A percentile compares a stretch with the other conserved stretches of the same genome.
phyloP scores from a whole-genome alignment of 2,113 vertebrate species.

The Neolamprologus ventralis region DNA sequence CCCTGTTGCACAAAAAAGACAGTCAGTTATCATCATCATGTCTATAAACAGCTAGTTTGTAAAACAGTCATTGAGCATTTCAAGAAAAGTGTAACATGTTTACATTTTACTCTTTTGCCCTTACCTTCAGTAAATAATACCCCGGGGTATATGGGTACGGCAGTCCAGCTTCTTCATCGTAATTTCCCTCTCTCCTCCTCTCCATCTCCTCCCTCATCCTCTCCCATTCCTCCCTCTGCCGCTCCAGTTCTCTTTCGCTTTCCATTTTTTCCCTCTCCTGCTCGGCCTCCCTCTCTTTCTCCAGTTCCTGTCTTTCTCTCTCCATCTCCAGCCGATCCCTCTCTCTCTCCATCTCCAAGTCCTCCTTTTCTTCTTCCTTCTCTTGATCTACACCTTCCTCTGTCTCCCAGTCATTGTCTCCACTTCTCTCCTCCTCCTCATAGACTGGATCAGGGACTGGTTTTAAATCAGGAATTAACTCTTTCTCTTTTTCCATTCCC shows the following conservation, averaged over 20 bases:
- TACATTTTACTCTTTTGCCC: background rate
- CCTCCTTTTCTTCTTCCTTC: conserved; percentile 18
- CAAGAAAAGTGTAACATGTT: background rate
- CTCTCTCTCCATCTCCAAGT: conserved; percentile 31
- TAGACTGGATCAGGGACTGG: background rate
- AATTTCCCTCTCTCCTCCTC: conserved; percentile 14
- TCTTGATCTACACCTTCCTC: conserved; percentile 56
- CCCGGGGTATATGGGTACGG: conserved; percentile 49
- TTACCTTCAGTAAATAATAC: conserved; percentile 66
- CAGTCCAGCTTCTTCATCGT: conserved; percentile 38
- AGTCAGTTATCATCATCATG: background rate
- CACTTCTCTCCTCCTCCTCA: conserved; percentile 53
- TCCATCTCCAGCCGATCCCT: conserved; percentile 43
- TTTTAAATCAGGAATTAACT: background rate
- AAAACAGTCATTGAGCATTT: background rate
- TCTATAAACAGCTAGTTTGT: background rate
- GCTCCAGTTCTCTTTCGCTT: conserved; percentile 8
- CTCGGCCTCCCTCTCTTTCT: conserved; percentile 15
- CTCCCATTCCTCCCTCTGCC: conserved; percentile 44
- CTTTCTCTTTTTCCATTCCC: background rate
- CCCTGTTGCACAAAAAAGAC: conserved; percentile 51
- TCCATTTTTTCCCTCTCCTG: conserved; percentile 4
- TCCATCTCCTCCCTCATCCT: conserved; percentile 47
- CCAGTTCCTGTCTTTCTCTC: conserved; percentile 20
- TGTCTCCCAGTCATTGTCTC: conserved; percentile 39